Percentiles rank a stretch among this genome's conserved stretches.
These are phyloP conservation scores for Plagiodera versicolora DNA, from an alignment of 2,888 invertebrate genomes.

Conservation along the genomic window DNA sequence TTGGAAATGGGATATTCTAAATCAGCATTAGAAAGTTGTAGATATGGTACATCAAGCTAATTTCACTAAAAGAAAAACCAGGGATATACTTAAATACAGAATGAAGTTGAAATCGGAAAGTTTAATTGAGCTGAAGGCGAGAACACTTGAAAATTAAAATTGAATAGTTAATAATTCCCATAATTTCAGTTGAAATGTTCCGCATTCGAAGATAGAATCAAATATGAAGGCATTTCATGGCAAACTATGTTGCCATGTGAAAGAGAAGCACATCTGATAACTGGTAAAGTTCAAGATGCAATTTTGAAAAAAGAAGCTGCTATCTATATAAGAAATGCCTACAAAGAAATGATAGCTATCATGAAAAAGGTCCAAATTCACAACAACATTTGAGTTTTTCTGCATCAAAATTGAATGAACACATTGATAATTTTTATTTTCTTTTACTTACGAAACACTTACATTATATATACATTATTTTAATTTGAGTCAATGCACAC, in stretches of 20 bases:
- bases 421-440: no score
- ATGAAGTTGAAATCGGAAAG: conserved; percentile 64
- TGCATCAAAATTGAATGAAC: no score
- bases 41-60: conserved; percentile 65
- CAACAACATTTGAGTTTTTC: background rate
- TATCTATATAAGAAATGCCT: conserved; percentile 64
- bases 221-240: conserved; percentile 53
- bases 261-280: conserved; percentile 61
- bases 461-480: no score
- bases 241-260: conserved; percentile 53
- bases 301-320: conserved; percentile 68
- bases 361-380: conserved; percentile 60
- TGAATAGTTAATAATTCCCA: no score
- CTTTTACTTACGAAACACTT: no score
- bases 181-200: conserved; percentile 61
- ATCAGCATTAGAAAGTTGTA: conserved; percentile 59
- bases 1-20: background rate
- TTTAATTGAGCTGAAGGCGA: conserved; percentile 63
- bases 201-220: conserved; percentile 58
- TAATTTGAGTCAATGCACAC: no score
- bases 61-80: conserved; percentile 63
- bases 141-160: no score
- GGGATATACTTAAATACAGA: conserved; percentile 63
- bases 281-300: conserved; percentile 65
- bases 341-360: conserved; percentile 63